Conservation (phyloP, 1,140 invertebrate species). For the Apis mellifera region Amel_HAv3.1 CM009931.2:21865501-21866000, state of each 20-base stretch:
- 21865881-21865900: background rate
- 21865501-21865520: slow-evolving; percentile 23
- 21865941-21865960: no score
- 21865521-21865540: slow-evolving; percentile 1
- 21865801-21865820: background rate
- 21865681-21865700: background rate
- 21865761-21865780: background rate
- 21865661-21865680: background rate
- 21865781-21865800: background rate
- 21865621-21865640: background rate
- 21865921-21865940: background rate
- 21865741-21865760: background rate
- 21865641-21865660: slow-evolving; percentile 9
- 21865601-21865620: background rate
- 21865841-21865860: background rate
- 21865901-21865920: background rate
- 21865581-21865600: background rate
- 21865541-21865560: slow-evolving; percentile 7
- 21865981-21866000: background rate
- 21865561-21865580: background rate
- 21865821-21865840: background rate
- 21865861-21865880: background rate
- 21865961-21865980: background rate
- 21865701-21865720: background rate
- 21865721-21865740: background rate